These are phyloP conservation scores for Hoplostethus atlanticus DNA, from an alignment of 2,797 vertebrate genomes.

Conservation along the genomic window DNA sequence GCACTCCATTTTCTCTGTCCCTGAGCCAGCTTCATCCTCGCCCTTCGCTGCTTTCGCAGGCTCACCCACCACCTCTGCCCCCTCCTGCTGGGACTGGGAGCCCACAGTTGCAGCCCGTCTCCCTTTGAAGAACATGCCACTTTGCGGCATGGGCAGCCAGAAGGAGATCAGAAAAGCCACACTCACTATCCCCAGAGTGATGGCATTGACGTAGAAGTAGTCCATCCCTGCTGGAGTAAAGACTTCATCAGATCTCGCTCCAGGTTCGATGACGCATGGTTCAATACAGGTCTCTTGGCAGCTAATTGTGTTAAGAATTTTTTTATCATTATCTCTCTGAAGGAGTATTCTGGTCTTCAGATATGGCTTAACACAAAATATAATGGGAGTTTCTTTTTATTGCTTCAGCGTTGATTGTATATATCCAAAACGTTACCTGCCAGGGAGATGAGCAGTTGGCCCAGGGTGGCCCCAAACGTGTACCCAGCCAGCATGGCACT, in stretches of 20 bases:
- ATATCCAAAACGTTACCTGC: slow-evolving; percentile 59
- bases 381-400: too few species aligned
- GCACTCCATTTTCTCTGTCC: slow-evolving; percentile 30
- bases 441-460: slow-evolving; percentile 81
- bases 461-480: slow-evolving; percentile 80
- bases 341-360: too few species aligned
- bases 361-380: too few species aligned
- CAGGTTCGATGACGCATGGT: background rate
- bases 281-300: background rate
- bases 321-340: too few species aligned
- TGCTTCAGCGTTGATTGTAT: background rate
- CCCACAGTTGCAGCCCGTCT: slow-evolving; percentile 29
- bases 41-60: slow-evolving; percentile 35
- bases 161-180: slow-evolving; percentile 78
- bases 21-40: slow-evolving; percentile 26
- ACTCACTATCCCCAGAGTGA: slow-evolving; percentile 78
- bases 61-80: slow-evolving; percentile 11
- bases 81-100: slow-evolving; percentile 46
- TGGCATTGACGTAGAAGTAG: slow-evolving; percentile 79
- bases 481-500: slow-evolving; percentile 80
- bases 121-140: slow-evolving; percentile 79
- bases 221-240: slow-evolving; percentile 62
- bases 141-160: slow-evolving; percentile 79
- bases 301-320: background rate
- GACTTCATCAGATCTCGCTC: slow-evolving; percentile 3